Conservation (phyloP, 2,113 vertebrate species). For the Vidua chalybeata region DNA sequence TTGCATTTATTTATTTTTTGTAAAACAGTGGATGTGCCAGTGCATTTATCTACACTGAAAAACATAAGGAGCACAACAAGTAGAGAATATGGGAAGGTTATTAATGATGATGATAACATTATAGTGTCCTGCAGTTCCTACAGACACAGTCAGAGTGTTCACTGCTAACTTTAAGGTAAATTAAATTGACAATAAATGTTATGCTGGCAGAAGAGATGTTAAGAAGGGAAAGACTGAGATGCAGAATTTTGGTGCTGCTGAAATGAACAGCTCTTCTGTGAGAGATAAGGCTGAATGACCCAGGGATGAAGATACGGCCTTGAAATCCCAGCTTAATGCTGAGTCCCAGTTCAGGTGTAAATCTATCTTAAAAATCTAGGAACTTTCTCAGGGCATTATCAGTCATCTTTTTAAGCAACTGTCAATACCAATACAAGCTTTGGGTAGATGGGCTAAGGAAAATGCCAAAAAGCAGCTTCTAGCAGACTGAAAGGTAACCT, state of each 20-base stretch:
- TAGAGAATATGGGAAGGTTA: neutral
- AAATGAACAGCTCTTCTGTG: neutral
- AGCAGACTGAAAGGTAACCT: neutral
- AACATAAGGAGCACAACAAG: neutral
- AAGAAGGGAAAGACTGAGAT: neutral
- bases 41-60: neutral
- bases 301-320: neutral
- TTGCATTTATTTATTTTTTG: neutral
- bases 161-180: neutral
- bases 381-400: neutral
- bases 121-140: neutral
- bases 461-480: neutral
- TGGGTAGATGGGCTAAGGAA: neutral
- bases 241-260: neutral
- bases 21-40: neutral
- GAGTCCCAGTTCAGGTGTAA: neutral
- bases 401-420: neutral
- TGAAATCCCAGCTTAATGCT: neutral
- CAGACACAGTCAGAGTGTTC: neutral
- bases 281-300: neutral
- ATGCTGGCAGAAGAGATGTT: neutral
- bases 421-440: neutral
- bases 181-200: neutral
- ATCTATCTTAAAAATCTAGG: neutral
- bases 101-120: neutral